Evolutionary conservation across 2,113 vertebrate genomes (phyloP).

Genomic region (Pipra filicauda): DNA sequence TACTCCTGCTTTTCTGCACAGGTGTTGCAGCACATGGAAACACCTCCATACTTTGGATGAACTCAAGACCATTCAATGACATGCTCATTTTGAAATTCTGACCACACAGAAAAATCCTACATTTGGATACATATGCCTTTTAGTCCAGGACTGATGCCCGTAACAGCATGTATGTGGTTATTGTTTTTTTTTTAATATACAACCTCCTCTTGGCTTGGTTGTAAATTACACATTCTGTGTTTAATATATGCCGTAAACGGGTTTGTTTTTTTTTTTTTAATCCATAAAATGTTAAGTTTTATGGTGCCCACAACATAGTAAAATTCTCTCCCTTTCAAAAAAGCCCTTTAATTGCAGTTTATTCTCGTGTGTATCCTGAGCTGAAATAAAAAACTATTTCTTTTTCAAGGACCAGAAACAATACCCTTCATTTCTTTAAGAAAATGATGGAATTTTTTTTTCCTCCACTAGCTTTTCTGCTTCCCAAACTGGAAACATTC

Average conservation of each 20-base stretch:
- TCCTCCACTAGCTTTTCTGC: background rate
- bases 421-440: background rate
- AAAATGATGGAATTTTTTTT: background rate
- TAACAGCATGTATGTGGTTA: background rate
- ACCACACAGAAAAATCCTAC: background rate
- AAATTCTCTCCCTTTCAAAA: background rate
- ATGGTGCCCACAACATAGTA: background rate
- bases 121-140: background rate
- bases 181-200: background rate
- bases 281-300: conserved; percentile 9
- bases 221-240: background rate
- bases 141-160: background rate
- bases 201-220: background rate
- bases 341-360: background rate
- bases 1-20: background rate
- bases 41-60: background rate
- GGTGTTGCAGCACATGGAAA: background rate
- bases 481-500: conserved; percentile 30
- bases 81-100: background rate
- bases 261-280: conserved; percentile 3
- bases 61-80: background rate
- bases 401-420: background rate
- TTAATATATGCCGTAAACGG: background rate
- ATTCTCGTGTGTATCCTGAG: background rate
- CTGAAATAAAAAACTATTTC: background rate